phyloP scores from a whole-genome alignment of 2,888 invertebrate genomes.

The Troilus luridus region DNA sequence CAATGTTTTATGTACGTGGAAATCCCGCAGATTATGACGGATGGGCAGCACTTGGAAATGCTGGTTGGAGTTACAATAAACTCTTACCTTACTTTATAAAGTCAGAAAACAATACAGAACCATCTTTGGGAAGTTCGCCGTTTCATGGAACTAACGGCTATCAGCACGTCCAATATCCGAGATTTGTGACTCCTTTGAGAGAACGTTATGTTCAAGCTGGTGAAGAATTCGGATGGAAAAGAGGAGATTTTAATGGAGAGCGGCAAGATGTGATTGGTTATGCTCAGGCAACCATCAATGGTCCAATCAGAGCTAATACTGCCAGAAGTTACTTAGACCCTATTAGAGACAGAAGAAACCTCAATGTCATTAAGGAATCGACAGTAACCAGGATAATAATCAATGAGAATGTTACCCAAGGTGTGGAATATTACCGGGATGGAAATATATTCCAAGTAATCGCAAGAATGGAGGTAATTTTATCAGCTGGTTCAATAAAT shows the following conservation, averaged over 20 bases:
- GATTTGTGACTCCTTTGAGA: slow-evolving; percentile 65
- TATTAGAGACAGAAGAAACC: slow-evolving; percentile 57
- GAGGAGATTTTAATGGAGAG: slow-evolving; percentile 58
- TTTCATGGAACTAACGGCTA: slow-evolving; percentile 49
- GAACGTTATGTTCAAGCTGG: slow-evolving; percentile 67
- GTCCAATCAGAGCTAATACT: slow-evolving; percentile 58
- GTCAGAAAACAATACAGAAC: slow-evolving; percentile 50
- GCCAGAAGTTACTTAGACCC: slow-evolving; percentile 61
- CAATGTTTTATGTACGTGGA: slow-evolving; percentile 83
- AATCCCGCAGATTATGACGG: slow-evolving; percentile 79
- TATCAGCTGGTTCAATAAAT: slow-evolving; percentile 62
- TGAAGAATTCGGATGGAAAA: slow-evolving; percentile 56
- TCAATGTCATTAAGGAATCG: slow-evolving; percentile 61
- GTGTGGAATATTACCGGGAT: slow-evolving; percentile 58
- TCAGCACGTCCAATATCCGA: slow-evolving; percentile 64
- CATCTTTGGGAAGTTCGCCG: not conserved
- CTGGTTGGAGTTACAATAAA: slow-evolving; percentile 81
- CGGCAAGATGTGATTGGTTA: slow-evolving; percentile 50
- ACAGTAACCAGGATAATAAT: slow-evolving; percentile 60
- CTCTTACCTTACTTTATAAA: slow-evolving; percentile 61
- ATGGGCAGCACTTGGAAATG: slow-evolving; percentile 81
- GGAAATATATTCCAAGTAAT: slow-evolving; percentile 52
- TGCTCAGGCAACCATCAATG: slow-evolving; percentile 50
- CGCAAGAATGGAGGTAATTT: slow-evolving; percentile 62
- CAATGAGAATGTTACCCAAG: slow-evolving; percentile 59